Percentiles rank a stretch among this genome's conserved stretches.
phyloP scores from a whole-genome alignment of 2,888 invertebrate genomes.

The Zele albiditarsus region DNA sequence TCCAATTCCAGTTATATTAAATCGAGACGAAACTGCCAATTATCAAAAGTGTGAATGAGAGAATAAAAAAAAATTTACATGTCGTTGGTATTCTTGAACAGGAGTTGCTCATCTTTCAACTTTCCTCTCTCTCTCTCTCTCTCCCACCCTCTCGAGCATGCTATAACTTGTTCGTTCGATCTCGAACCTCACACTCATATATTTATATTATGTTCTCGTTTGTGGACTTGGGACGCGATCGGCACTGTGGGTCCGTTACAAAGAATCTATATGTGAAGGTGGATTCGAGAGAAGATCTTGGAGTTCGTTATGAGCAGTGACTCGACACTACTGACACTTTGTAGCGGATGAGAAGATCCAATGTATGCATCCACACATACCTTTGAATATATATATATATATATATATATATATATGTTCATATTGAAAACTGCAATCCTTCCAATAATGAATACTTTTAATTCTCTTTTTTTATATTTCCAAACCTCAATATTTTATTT shows the following conservation, averaged over 20 bases:
- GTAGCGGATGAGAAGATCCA: slow-evolving; percentile 23
- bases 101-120: not conserved
- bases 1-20: not conserved
- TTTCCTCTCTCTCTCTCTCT: slow-evolving; percentile 5
- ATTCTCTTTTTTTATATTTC: not conserved
- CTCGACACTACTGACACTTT: slow-evolving; percentile 64
- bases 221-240: slow-evolving; percentile 36
- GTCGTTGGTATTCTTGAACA: not conserved
- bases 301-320: slow-evolving; percentile 71
- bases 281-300: slow-evolving; percentile 42
- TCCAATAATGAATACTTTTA: not conserved
- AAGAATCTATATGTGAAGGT: slow-evolving; percentile 43
- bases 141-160: not conserved
- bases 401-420: not conserved
- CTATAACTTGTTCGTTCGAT: not conserved
- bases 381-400: not conserved
- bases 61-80: slow-evolving; percentile 15
- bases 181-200: not conserved
- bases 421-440: slow-evolving; percentile 7
- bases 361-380: not conserved
- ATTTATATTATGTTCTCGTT: slow-evolving; percentile 22
- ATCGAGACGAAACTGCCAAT: slow-evolving; percentile 48
- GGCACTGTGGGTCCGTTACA: slow-evolving; percentile 48
- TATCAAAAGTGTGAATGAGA: slow-evolving; percentile 30
- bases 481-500: slow-evolving; percentile 8